Evolutionary conservation across 2,888 invertebrate genomes (phyloP).

Genomic region (Dendrolimus houi): DNA sequence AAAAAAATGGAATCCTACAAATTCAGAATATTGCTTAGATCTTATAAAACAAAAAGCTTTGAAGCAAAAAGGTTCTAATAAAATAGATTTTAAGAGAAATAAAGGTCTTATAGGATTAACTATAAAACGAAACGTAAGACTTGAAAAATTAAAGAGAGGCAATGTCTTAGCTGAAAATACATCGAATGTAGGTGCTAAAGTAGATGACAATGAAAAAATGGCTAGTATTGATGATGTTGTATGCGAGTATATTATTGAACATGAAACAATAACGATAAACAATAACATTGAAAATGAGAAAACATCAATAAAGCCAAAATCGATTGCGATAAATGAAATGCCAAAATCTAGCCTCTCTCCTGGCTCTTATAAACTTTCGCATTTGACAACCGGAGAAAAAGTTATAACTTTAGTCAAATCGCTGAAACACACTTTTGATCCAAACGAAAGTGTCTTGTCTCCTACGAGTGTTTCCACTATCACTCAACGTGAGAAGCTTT

Average conservation of each 20-base stretch:
- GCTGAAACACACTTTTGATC: no score
- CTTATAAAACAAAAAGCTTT: constrained; percentile 14
- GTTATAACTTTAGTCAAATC: background rate
- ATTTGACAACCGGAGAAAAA: background rate
- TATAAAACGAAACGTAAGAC: constrained; percentile 13
- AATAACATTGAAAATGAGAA: background rate
- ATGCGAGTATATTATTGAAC: background rate
- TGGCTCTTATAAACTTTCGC: background rate
- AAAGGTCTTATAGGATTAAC: constrained; percentile 35
- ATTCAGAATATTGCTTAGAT: constrained; percentile 4
- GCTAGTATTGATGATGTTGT: no score
- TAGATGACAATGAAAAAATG: no score
- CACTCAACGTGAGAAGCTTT: no score
- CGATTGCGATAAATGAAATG: background rate
- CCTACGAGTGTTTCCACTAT: no score
- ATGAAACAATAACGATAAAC: background rate
- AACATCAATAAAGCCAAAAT: background rate
- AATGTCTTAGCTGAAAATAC: no score
- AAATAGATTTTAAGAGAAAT: constrained; percentile 34
- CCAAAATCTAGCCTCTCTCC: background rate
- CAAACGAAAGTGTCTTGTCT: no score
- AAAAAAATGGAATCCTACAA: no score
- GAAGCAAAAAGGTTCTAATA: constrained; percentile 10
- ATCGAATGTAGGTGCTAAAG: no score
- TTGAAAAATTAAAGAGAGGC: background rate